phyloP scores from a whole-genome alignment of 2,888 invertebrate genomes.

The Cephalotes varians region DNA sequence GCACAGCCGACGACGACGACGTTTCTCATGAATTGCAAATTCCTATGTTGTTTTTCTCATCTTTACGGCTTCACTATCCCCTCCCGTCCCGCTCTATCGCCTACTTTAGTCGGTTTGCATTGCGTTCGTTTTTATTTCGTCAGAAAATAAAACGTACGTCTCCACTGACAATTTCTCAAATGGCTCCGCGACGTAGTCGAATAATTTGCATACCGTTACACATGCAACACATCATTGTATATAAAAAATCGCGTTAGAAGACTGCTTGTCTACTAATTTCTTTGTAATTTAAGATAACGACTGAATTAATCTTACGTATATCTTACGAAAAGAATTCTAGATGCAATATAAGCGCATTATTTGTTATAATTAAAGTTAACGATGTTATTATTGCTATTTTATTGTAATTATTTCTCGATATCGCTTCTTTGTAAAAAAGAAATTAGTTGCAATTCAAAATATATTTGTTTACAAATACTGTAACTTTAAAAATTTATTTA shows the following conservation, averaged over 20 bases:
- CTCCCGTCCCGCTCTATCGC: neutral
- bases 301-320: neutral
- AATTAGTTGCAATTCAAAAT: neutral
- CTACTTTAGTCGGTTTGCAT: slow-evolving; percentile 25
- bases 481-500: neutral
- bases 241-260: neutral
- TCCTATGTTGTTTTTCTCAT: slow-evolving; percentile 50
- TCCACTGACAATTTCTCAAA: slow-evolving; percentile 8
- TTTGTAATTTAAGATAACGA: neutral
- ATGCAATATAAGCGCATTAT: neutral
- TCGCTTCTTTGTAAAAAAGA: neutral
- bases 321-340: neutral
- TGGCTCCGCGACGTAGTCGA: slow-evolving; percentile 6
- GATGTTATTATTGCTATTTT: neutral
- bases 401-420: neutral
- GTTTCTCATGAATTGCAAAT: slow-evolving; percentile 69
- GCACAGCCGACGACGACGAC: slow-evolving; percentile 52
- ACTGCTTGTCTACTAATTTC: neutral
- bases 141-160: slow-evolving; percentile 36
- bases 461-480: neutral
- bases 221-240: neutral
- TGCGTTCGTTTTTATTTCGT: slow-evolving; percentile 28
- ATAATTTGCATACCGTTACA: slow-evolving; percentile 32
- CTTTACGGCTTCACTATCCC: slow-evolving; percentile 18
- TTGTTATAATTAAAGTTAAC: neutral